Percentiles rank a stretch among this genome's conserved stretches.
These are phyloP conservation scores for Megaleporinus macrocephalus DNA, from an alignment of 2,113 vertebrate species.

Conservation along the genomic window DNA sequence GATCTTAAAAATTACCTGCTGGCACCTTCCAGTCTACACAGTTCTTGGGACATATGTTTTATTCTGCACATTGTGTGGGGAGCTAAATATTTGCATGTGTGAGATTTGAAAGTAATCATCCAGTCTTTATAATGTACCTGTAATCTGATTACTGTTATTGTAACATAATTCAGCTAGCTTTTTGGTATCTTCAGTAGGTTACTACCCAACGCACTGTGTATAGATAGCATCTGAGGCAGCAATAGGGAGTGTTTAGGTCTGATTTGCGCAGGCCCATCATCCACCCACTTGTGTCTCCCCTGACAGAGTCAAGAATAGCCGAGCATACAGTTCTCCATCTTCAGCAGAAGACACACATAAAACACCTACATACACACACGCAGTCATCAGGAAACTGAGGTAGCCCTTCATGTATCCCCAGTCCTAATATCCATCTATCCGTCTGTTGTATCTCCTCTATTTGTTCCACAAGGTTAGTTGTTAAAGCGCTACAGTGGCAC, in stretches of 20 bases:
- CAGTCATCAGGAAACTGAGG: constrained; percentile 19
- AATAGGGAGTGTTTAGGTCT: constrained; percentile 46
- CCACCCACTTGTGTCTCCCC: constrained; percentile 53
- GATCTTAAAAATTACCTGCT: no score
- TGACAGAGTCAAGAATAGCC: constrained; percentile 50
- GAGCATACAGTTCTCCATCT: constrained; percentile 14
- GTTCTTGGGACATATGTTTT: no score
- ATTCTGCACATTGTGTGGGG: no score
- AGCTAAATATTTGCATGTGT: no score
- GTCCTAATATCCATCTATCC: background rate
- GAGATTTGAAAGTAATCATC: no score
- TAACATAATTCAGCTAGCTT: no score
- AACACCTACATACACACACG: background rate
- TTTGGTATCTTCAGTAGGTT: no score
- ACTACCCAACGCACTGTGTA: background rate
- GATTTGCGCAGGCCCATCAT: constrained; percentile 40
- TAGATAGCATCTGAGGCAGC: constrained; percentile 39
- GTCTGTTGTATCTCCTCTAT: background rate
- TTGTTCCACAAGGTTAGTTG: constrained; percentile 1
- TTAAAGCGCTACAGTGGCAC: constrained; percentile 11
- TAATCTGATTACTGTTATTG: no score
- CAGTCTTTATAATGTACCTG: no score
- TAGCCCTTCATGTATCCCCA: background rate
- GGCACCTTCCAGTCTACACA: no score
- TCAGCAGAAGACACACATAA: constrained; percentile 17